phyloP scores from a whole-genome alignment of 2,113 vertebrate genomes.

The Penelope pileata region DNA sequence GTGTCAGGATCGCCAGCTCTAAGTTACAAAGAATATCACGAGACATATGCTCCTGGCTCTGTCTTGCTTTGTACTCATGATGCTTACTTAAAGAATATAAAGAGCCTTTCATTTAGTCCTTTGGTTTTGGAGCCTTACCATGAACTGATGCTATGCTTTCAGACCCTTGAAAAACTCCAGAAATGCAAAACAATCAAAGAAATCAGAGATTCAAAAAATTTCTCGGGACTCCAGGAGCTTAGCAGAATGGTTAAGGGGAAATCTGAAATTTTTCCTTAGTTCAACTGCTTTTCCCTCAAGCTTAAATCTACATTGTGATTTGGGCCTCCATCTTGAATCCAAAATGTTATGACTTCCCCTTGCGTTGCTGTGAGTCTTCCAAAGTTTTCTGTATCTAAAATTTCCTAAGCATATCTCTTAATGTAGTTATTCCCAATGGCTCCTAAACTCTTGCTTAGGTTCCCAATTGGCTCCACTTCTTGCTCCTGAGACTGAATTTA shows the following conservation, averaged over 20 bases:
- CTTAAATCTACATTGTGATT: neutral
- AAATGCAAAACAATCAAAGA: neutral
- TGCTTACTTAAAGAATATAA: neutral
- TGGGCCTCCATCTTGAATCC: neutral
- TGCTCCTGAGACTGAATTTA: neutral
- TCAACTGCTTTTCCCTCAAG: neutral
- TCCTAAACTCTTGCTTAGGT: neutral
- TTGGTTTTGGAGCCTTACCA: neutral
- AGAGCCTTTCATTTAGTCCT: slow-evolving; percentile 4
- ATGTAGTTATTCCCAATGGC: neutral
- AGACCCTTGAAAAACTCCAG: neutral
- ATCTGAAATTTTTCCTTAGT: slow-evolving; percentile 18
- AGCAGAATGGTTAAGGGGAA: neutral
- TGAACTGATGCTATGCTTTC: neutral
- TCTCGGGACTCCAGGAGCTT: neutral
- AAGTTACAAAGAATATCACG: neutral
- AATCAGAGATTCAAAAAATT: neutral
- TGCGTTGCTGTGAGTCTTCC: neutral
- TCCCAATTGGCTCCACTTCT: neutral
- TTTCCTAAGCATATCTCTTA: neutral
- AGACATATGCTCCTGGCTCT: neutral
- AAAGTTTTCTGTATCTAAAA: slow-evolving; percentile 13
- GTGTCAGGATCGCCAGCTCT: neutral
- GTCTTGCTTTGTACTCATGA: neutral
- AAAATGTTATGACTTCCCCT: neutral